A percentile compares a stretch with the other conserved stretches of the same genome.
Evolutionary conservation across 2,888 invertebrate species (phyloP).

Genomic region (Agrotis ipsilon): DNA sequence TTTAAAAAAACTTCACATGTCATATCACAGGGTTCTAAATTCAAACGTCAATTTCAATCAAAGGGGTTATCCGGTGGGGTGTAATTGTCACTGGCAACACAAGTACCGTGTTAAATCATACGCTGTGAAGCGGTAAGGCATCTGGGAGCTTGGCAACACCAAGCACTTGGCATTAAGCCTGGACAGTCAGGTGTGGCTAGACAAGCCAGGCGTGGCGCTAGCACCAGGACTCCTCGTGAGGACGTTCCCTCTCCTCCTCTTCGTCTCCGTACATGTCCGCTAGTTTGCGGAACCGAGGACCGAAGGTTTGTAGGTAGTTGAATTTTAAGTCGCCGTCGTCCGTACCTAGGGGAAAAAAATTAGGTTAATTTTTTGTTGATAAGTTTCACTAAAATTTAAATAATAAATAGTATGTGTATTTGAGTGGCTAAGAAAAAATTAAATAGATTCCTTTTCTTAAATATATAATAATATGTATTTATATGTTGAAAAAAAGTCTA

Average conservation of each 20-base stretch:
- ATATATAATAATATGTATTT: too few relatives aligned
- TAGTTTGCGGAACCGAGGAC: constrained; percentile 98
- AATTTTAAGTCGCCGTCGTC: constrained; percentile 98
- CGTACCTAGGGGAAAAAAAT: constrained; percentile 91
- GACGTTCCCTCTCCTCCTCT: constrained; percentile 93
- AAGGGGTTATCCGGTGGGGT: constrained; percentile 57
- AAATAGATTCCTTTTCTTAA: too few relatives aligned
- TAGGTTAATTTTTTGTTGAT: not conserved
- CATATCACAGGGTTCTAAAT: constrained; percentile 56
- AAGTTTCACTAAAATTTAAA: not conserved
- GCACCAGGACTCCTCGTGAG: constrained; percentile 96
- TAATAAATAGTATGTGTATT: too few relatives aligned
- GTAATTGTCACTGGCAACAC: constrained; percentile 58
- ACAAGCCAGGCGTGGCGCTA: constrained; percentile 90
- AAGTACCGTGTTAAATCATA: constrained; percentile 55
- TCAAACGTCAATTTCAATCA: constrained; percentile 57
- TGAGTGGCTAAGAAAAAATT: too few relatives aligned
- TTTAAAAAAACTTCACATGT: constrained; percentile 35
- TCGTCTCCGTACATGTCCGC: constrained; percentile 99
- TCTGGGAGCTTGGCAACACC: constrained; percentile 74
- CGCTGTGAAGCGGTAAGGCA: constrained; percentile 82
- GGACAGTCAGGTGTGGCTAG: constrained; percentile 76
- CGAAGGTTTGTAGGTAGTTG: constrained; percentile 98
- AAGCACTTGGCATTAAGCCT: constrained; percentile 60
- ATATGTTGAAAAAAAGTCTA: not conserved